Evolutionary conservation across 2,113 vertebrate species (phyloP).

Genomic region (Pseudopipra pipra): DNA sequence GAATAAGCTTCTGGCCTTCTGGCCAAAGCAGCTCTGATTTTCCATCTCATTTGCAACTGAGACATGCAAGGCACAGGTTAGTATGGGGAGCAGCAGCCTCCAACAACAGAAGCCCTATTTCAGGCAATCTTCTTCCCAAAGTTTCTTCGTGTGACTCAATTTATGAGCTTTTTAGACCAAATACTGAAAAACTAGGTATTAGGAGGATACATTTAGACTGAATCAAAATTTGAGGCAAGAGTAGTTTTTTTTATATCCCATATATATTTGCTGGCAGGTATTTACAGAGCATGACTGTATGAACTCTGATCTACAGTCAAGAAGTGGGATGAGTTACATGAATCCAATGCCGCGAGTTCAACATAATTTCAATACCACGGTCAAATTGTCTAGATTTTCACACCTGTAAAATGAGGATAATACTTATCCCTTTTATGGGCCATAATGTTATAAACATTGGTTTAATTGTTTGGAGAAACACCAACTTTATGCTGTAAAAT

Average conservation of each 20-base stretch:
- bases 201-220: neutral
- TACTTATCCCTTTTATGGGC: neutral
- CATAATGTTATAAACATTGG: neutral
- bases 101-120: neutral
- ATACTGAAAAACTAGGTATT: neutral
- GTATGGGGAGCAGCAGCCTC: neutral
- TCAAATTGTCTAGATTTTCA: slow-evolving; percentile 11
- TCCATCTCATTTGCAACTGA: slow-evolving; percentile 8
- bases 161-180: neutral
- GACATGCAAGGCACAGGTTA: neutral
- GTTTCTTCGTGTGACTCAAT: neutral
- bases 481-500: neutral
- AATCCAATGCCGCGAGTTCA: neutral
- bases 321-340: slow-evolving; percentile 28
- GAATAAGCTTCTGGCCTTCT: neutral
- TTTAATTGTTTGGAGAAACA: neutral
- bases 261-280: neutral
- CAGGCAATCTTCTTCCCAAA: neutral
- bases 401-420: slow-evolving; percentile 1
- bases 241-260: neutral
- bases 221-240: neutral
- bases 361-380: slow-evolving; percentile 35
- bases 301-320: slow-evolving; percentile 7
- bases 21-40: slow-evolving; percentile 31
- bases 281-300: slow-evolving; percentile 8